Conservation (phyloP, 1,140 invertebrate genomes). For the Lethrus apterus region DNA sequence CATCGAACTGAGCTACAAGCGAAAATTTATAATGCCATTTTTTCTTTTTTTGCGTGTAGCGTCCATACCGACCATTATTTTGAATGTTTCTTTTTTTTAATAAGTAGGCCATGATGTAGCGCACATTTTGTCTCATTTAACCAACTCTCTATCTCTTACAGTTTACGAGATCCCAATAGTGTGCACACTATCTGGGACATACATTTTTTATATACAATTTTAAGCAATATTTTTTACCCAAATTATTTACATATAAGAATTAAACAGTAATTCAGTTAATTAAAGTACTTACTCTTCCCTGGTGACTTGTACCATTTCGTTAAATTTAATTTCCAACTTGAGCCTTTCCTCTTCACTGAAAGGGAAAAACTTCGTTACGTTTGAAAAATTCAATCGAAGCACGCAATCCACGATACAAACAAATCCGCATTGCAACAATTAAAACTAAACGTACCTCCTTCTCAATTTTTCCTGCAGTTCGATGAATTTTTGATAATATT, state of each 20-base stretch:
- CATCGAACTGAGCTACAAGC: too few relatives aligned
- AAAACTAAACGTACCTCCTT: slow-evolving; percentile 30
- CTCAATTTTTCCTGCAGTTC: slow-evolving; percentile 37
- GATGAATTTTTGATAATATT: slow-evolving; percentile 36
- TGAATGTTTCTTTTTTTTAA: too few relatives aligned
- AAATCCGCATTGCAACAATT: slow-evolving; percentile 15
- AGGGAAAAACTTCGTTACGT: slow-evolving; percentile 16
- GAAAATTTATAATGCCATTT: too few relatives aligned
- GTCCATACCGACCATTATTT: too few relatives aligned
- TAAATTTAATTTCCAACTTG: slow-evolving; percentile 37
- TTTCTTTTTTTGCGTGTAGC: too few relatives aligned
- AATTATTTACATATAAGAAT: background rate
- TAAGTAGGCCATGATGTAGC: too few relatives aligned
- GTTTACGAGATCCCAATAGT: too few relatives aligned
- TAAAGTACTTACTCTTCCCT: slow-evolving; percentile 35
- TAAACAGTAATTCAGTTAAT: too few relatives aligned
- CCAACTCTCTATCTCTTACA: too few relatives aligned
- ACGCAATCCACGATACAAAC: slow-evolving; percentile 29
- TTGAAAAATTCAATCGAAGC: background rate
- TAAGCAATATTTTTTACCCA: too few relatives aligned
- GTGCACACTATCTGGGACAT: too few relatives aligned
- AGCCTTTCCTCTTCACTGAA: slow-evolving; percentile 37
- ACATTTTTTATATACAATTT: slow-evolving; percentile 1
- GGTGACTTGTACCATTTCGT: slow-evolving; percentile 34
- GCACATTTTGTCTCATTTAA: too few relatives aligned